Conservation (phyloP, 2,113 vertebrate genomes). For the Oostethus manadensis region DNA sequence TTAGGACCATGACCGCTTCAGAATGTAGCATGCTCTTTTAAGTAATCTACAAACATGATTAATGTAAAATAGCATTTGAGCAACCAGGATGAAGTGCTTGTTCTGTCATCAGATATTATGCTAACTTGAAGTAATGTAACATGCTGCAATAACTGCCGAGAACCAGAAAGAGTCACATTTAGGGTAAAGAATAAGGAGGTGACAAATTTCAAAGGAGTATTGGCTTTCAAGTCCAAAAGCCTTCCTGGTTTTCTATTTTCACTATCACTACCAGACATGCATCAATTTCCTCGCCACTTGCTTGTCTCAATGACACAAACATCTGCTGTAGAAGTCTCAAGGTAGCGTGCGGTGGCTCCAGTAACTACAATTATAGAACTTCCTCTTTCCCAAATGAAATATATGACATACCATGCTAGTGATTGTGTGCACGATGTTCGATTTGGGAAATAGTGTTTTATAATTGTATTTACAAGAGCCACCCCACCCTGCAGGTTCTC, state of each 20-base stretch:
- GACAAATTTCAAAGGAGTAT: not conserved
- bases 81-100: too few species aligned
- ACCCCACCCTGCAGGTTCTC: conserved; percentile 29
- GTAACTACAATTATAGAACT: too few species aligned
- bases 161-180: too few species aligned
- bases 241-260: not conserved
- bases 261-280: not conserved
- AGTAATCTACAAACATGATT: conserved; percentile 3
- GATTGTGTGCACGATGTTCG: conserved; percentile 14
- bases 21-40: conserved; percentile 7
- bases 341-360: too few species aligned
- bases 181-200: not conserved
- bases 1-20: conserved; percentile 3
- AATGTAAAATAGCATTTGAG: not conserved
- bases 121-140: too few species aligned
- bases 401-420: too few species aligned
- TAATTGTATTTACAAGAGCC: conserved; percentile 44
- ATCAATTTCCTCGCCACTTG: not conserved
- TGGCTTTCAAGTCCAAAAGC: not conserved
- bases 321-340: not conserved
- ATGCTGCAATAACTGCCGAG: too few species aligned
- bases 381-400: too few species aligned
- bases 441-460: conserved; percentile 38
- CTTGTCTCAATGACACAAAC: not conserved
- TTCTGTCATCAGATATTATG: too few species aligned